phyloP scores from a whole-genome alignment of 2,113 vertebrate genomes.

The Cricetomys ansorgei region DNA sequence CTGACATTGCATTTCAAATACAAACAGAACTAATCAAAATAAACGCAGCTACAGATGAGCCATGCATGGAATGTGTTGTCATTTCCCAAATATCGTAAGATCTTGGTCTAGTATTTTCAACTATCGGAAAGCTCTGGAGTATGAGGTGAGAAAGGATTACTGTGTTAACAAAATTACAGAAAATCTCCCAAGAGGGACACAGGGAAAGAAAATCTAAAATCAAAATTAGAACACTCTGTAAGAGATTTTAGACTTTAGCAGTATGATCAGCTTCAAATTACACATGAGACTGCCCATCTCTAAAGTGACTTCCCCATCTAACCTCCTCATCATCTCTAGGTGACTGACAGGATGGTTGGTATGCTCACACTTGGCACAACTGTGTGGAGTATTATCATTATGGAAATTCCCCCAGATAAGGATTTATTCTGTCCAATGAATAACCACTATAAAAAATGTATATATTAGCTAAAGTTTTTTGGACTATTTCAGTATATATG shows the following conservation, averaged over 20 bases:
- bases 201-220: background rate
- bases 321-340: background rate
- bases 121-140: slow-evolving; percentile 64
- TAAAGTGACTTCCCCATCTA: background rate
- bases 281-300: background rate
- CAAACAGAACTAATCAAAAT: slow-evolving; percentile 71
- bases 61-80: slow-evolving; percentile 69
- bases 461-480: background rate
- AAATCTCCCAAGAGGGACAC: slow-evolving; percentile 15
- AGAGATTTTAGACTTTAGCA: background rate
- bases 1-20: slow-evolving; percentile 85
- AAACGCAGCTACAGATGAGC: slow-evolving; percentile 56
- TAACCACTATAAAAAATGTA: background rate
- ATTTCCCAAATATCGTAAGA: slow-evolving; percentile 68
- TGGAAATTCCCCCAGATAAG: background rate
- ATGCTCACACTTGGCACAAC: background rate
- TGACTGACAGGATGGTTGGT: background rate
- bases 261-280: background rate
- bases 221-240: slow-evolving; percentile 13
- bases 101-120: slow-evolving; percentile 57
- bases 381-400: background rate
- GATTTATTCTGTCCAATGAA: background rate
- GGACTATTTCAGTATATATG: slow-evolving; percentile 5
- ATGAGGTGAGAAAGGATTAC: slow-evolving; percentile 14
- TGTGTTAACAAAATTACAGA: slow-evolving; percentile 49